phyloP scores from a whole-genome alignment of 1,140 invertebrate genomes.

The Camponotus floridanus region DNA sequence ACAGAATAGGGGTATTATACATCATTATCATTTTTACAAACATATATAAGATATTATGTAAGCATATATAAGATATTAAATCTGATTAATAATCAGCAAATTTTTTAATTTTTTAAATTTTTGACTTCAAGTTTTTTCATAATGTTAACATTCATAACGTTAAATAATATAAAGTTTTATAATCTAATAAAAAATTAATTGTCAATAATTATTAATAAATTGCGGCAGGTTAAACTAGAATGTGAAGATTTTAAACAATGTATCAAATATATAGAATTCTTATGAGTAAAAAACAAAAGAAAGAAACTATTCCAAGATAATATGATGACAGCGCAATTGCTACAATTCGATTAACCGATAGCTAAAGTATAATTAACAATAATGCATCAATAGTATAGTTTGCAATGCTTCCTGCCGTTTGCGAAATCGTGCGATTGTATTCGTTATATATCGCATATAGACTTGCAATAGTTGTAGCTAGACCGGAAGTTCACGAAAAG shows the following conservation, averaged over 20 bases:
- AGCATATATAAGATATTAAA: too few species aligned
- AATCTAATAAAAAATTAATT: too few species aligned
- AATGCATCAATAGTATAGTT: not conserved
- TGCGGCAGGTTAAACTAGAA: too few species aligned
- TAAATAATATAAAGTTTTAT: not conserved
- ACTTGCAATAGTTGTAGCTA: too few species aligned
- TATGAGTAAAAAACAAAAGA: too few species aligned
- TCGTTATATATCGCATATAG: too few species aligned
- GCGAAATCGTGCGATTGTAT: constrained; percentile 19
- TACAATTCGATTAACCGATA: not conserved
- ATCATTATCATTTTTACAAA: not conserved
- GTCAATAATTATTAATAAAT: too few species aligned
- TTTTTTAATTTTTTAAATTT: too few species aligned
- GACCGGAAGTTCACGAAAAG: constrained; percentile 28
- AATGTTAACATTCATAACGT: not conserved
- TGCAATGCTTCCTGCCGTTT: not conserved
- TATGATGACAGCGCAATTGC: not conserved
- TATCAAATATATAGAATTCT: not conserved
- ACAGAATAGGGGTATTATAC: not conserved
- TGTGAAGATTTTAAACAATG: not conserved
- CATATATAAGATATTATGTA: too few species aligned
- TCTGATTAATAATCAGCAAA: not conserved
- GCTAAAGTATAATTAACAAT: not conserved
- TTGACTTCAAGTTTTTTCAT: not conserved
- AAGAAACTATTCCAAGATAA: not conserved